These are phyloP conservation scores for Symphodus melops DNA, from an alignment of 2,113 vertebrate genomes.

Conservation along the genomic window DNA sequence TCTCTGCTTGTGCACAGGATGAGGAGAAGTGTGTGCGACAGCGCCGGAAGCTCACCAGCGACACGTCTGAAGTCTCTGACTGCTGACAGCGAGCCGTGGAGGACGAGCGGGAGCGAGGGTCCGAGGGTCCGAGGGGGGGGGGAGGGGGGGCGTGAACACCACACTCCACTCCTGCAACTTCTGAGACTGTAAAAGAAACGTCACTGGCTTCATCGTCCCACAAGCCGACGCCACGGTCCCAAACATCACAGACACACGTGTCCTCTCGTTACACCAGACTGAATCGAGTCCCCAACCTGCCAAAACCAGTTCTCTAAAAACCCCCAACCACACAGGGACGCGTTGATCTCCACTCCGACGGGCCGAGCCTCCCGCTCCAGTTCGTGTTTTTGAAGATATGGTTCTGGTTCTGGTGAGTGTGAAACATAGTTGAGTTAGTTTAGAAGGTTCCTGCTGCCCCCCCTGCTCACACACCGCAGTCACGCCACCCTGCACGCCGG, in stretches of 20 bases:
- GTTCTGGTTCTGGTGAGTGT: no score
- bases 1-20: slow-evolving; percentile 65
- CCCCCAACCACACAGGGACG: background rate
- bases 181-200: slow-evolving; percentile 12
- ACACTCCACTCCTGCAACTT: slow-evolving; percentile 14
- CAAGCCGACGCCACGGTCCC: background rate
- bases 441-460: no score
- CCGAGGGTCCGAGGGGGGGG: background rate
- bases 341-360: background rate
- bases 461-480: no score
- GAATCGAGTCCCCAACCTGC: slow-evolving; percentile 13
- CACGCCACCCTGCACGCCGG: no score
- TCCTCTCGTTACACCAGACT: slow-evolving; percentile 2
- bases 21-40: slow-evolving; percentile 82
- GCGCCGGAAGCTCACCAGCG: slow-evolving; percentile 75
- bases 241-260: background rate
- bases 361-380: background rate
- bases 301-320: background rate
- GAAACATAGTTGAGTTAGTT: no score
- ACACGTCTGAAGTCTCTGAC: slow-evolving; percentile 82
- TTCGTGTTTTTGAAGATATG: no score
- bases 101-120: slow-evolving; percentile 8
- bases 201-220: background rate
- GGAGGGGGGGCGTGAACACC: no score
- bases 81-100: slow-evolving; percentile 70